Base-by-base conservation (phyloP, 2,113 vertebrate genomes). In the Notothenia coriiceps region DNA sequence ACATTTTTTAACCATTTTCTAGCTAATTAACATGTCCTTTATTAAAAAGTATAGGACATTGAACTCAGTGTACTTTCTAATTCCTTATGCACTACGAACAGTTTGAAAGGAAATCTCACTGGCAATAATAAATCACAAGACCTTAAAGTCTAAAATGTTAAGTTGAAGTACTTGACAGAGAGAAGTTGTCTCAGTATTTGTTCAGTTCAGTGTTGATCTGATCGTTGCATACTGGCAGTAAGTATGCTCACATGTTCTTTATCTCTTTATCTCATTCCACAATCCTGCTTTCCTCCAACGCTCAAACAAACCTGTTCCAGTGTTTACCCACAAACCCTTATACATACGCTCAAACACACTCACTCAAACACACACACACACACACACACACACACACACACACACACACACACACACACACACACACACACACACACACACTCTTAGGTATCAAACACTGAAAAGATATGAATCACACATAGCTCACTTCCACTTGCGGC, bases 311-410 rank as follows among this genome's bases (percentile, higher is more conserved):
- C 70, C 70, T 46, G 79, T 47, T 59, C 25, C 65, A 56, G 61
- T 80, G 73, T 89, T 85, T 83, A 80, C 46, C 17, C 51, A 20
- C 79, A 79, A 47, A 65, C 57, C 56, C 70, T 66, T 75, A 70
- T 51, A 55, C 54, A 57, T 56, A 80, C 68, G 57, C 76, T 77
- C 76, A 80, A 63, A 70, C 67, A 7, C 47, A 8, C 7, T 6
- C 35, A 7, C 35, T 17, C 33, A 29, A 61, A 65, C 74, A 64
- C 62, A 7, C 63, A 20, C 20, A 51, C 49, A 65, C 66, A 29
- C 25, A 29, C 25, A 25, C 25, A 25, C 25, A 25, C 25, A 25
- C 25, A 25, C 25, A 25, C 35, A 20, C 33, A 29, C 66, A 65
- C 74, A 64, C 62, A 7, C 63, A 17, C 20, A 51, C 49, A 65